phyloP scores from a whole-genome alignment of 2,888 invertebrate species.

The Lycia hirtaria region DNA sequence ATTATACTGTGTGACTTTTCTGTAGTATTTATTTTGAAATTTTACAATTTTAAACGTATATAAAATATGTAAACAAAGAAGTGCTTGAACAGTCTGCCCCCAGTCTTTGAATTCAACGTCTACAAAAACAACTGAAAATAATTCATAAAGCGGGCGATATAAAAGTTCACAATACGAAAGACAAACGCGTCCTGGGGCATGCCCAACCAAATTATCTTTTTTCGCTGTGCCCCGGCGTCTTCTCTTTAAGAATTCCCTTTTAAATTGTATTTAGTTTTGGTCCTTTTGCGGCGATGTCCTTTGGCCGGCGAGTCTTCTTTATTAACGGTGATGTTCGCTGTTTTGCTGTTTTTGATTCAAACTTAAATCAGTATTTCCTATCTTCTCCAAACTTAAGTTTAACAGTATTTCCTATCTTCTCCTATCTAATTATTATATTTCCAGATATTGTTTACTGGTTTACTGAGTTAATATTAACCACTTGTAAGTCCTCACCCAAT shows the following conservation, averaged over 20 bases:
- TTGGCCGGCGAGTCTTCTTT: conserved; percentile 71
- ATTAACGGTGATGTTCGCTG: conserved; percentile 54
- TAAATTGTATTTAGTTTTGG: conserved; percentile 81
- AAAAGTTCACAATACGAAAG: conserved; percentile 83
- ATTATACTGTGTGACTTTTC: no score
- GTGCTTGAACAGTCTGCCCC: conserved; percentile 41
- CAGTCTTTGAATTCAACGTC: conserved; percentile 70
- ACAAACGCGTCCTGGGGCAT: conserved; percentile 73
- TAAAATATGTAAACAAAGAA: no score
- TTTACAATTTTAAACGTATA: no score
- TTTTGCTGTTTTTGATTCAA: conserved; percentile 17
- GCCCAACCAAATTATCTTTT: conserved; percentile 78
- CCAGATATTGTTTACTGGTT: no score
- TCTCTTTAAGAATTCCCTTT: conserved; percentile 83
- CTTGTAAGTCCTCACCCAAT: no score
- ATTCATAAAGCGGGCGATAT: conserved; percentile 80
- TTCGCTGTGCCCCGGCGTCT: conserved; percentile 64
- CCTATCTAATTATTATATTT: no score
- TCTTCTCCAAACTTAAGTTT: no score
- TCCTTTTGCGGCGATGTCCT: conserved; percentile 74
- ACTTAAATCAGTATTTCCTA: background rate
- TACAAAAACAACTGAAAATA: conserved; percentile 81
- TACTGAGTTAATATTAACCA: no score
- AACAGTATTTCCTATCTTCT: background rate
- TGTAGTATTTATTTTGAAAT: no score